Base-by-base conservation (phyloP, 2,888 invertebrate species). In the Alentia gelatinosa region DNA sequence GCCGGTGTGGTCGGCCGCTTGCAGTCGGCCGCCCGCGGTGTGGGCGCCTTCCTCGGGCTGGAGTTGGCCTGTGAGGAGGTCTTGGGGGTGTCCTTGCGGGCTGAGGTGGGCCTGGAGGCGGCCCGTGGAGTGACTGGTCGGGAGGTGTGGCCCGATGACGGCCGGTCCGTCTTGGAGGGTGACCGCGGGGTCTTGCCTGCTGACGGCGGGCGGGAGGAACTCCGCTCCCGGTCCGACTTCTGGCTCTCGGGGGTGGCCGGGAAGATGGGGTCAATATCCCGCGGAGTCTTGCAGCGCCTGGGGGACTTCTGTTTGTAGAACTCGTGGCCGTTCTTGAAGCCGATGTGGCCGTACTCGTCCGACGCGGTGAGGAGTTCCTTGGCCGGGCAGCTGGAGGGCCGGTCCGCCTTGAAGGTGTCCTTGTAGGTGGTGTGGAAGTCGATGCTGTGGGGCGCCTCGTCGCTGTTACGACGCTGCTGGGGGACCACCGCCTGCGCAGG, bases 391-490 rank as follows among this genome's bases (percentile, higher is more conserved):
- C 42, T 74, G 33, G 40, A 19, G 33, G 39, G 40, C n/a, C 42
- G 42, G 33, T 88, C 74, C 15, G 56, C 68, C 33, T 47, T 90
- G 75, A 68, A 92, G 4, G 90, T 86, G 47, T 90, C 91, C 30
- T 47, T 74, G 50, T 92, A 92, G 23, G 91, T 92, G 30, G 92
- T 92, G n/a, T 23, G 35, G 39, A 63, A 63, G 35, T 37, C 63
- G 19, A 37, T 37, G 26, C 37, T 37, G 30, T 50, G 33, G 9
- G 88, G 88, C 3, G 88, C n/a, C n/a, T 88, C 88, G n/a, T 42
- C 50, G 26, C 42, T 88, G 47, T 47, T 88, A 23, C 50, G 42
- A 7, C 88, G 42, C 39, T 56, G 63, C 56, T 89, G 37, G 3
- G 40, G 63, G 47, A 89, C 88, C 23, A 37, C 33, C 23, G 84